Conservation (phyloP, 53 echinoderm and acorn worm genomes). For the Stichopus horrens region DNA sequence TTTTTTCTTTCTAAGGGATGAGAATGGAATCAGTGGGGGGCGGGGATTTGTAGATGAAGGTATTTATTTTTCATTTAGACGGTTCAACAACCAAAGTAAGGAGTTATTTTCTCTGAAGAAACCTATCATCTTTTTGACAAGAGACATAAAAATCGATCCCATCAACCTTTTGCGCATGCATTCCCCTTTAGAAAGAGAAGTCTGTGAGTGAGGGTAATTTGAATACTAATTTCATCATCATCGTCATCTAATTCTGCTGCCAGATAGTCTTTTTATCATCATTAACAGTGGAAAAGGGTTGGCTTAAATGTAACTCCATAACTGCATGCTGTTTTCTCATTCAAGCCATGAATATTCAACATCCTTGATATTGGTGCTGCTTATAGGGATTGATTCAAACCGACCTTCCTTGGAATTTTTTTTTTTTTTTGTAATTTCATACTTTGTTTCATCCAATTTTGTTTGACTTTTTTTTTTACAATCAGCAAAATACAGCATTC, state of each 20-base stretch:
- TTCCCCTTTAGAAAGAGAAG: not conserved
- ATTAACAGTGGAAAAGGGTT: not conserved
- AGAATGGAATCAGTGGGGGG: not conserved
- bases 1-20: not conserved
- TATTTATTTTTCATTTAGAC: not conserved
- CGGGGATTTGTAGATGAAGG: not conserved
- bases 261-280: not conserved
- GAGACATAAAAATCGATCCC: not conserved
- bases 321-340: constrained; percentile 24
- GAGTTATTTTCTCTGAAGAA: too few relatives aligned
- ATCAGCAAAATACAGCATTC: not conserved
- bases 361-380: too few relatives aligned
- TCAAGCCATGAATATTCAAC: too few relatives aligned
- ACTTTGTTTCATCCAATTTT: not conserved
- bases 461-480: not conserved
- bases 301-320: constrained; percentile 8
- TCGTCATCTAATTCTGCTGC: not conserved
- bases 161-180: not conserved
- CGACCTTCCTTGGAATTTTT: too few relatives aligned
- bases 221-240: not conserved
- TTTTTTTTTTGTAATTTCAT: not conserved
- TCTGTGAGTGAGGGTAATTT: not conserved
- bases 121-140: not conserved
- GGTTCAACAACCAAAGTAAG: not conserved
- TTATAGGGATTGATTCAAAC: too few relatives aligned